Evolutionary conservation across 2,797 vertebrate genomes (phyloP).

Genomic region (Lepilemur septentrionalis): DNA sequence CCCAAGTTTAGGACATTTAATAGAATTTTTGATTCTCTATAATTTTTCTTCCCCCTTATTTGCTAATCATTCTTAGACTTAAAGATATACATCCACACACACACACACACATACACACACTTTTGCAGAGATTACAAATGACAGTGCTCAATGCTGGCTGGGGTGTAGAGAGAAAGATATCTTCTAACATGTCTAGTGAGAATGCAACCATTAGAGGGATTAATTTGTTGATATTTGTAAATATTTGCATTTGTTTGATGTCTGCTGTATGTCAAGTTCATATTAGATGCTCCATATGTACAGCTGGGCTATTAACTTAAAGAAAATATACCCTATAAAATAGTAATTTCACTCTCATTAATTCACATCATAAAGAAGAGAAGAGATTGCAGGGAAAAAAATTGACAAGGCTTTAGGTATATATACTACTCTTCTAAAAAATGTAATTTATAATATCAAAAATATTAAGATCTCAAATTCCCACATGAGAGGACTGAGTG

Average conservation of each 20-base stretch:
- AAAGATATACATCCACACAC: background rate
- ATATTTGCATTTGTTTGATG: background rate
- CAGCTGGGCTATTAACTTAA: background rate
- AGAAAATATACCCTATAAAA: background rate
- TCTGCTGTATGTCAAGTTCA: background rate
- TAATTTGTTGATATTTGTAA: background rate
- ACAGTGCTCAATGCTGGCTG: background rate
- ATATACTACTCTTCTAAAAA: slow-evolving; percentile 10
- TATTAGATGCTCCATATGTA: background rate
- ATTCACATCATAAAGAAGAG: background rate
- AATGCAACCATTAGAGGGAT: background rate
- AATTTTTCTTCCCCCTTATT: slow-evolving; percentile 39
- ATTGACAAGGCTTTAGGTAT: background rate
- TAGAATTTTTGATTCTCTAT: slow-evolving; percentile 72
- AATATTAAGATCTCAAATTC: background rate
- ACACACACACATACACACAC: background rate
- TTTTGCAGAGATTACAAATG: background rate
- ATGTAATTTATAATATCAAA: background rate
- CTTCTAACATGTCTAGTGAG: background rate
- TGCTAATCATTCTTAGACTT: background rate
- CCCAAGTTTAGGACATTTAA: slow-evolving; percentile 59
- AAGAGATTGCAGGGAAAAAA: background rate
- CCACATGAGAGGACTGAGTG: background rate
- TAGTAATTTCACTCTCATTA: background rate
- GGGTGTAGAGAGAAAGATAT: background rate